phyloP scores from a whole-genome alignment of 2,888 invertebrate species.

The Trissoscelio sp. region DNA sequence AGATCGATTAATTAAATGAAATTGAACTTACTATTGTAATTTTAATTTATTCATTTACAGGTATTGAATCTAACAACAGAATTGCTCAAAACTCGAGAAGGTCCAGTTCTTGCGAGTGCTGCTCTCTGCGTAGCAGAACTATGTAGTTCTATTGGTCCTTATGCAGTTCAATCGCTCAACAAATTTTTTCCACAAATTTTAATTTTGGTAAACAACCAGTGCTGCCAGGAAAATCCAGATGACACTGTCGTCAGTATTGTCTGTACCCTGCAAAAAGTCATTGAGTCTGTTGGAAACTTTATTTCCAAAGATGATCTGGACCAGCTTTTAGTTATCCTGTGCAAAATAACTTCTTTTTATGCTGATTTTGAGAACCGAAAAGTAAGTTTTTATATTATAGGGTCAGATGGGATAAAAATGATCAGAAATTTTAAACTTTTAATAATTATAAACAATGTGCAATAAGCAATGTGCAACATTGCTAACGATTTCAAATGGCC shows the following conservation, averaged over 20 bases:
- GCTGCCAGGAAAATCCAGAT: conserved; percentile 86
- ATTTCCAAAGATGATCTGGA: conserved; percentile 94
- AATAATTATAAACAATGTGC: too few relatives aligned
- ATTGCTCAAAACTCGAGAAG: conserved; percentile 85
- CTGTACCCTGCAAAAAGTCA: conserved; percentile 91
- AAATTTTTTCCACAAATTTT: conserved; percentile 91
- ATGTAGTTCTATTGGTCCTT: conserved; percentile 89
- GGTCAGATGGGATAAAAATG: too few relatives aligned
- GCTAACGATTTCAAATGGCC: too few relatives aligned
- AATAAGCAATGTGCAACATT: too few relatives aligned
- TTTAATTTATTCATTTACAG: conserved; percentile 75
- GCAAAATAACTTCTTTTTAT: conserved; percentile 84
- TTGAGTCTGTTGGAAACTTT: conserved; percentile 92
- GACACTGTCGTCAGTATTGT: conserved; percentile 89
- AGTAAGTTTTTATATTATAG: conserved; percentile 68
- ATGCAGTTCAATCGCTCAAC: conserved; percentile 89
- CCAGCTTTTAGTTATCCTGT: conserved; percentile 88
- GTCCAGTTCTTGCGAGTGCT: conserved; percentile 89
- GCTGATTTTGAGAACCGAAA: conserved; percentile 78
- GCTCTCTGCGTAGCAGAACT: conserved; percentile 92
- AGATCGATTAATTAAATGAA: neutral
- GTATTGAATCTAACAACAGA: conserved; percentile 88
- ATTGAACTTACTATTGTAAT: too few relatives aligned
- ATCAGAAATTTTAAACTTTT: too few relatives aligned
- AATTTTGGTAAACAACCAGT: conserved; percentile 86